A percentile compares a stretch with the other conserved stretches of the same genome.
These are phyloP conservation scores for Pegea sp. DNA, from an alignment of 23 tunicate genomes.

Conservation along the genomic window DNA sequence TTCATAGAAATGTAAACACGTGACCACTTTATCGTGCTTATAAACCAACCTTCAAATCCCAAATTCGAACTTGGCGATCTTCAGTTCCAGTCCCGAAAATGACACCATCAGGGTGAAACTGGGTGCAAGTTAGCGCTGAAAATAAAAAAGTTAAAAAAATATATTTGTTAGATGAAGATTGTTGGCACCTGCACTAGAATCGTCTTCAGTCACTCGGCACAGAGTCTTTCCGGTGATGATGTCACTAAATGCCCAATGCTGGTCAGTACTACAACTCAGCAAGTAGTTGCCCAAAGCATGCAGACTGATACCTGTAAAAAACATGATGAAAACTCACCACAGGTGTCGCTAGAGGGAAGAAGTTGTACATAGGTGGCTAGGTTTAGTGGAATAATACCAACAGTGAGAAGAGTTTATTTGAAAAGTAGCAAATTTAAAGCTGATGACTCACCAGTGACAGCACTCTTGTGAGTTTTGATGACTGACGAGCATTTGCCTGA, in stretches of 20 bases:
- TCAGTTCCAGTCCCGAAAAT: slow-evolving; percentile 98
- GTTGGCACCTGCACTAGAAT: slow-evolving; percentile 35
- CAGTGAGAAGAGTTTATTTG: not conserved
- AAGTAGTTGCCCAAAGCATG: slow-evolving; percentile 85
- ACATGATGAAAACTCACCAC: not conserved
- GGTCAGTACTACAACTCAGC: slow-evolving; percentile 73
- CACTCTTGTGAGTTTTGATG: slow-evolving; percentile 81
- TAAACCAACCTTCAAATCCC: slow-evolving; percentile 83
- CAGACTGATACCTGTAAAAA: slow-evolving; percentile 39
- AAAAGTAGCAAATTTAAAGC: not conserved
- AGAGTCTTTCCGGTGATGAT: slow-evolving; percentile 49
- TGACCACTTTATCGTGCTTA: too few species aligned
- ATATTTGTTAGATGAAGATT: not conserved
- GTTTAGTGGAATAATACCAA: not conserved
- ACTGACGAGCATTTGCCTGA: slow-evolving; percentile 55
- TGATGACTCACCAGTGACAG: slow-evolving; percentile 43
- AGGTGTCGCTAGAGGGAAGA: not conserved
- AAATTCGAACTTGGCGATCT: slow-evolving; percentile 85
- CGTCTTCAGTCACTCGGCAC: slow-evolving; percentile 76
- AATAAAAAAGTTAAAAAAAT: not conserved
- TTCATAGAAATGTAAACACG: not conserved
- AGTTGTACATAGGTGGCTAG: not conserved
- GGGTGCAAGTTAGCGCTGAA: slow-evolving; percentile 76
- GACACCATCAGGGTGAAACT: slow-evolving; percentile 98
- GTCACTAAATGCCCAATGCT: slow-evolving; percentile 95